Evolutionary conservation across 2,888 invertebrate species (phyloP).

Genomic region (Apamea monoglypha): DNA sequence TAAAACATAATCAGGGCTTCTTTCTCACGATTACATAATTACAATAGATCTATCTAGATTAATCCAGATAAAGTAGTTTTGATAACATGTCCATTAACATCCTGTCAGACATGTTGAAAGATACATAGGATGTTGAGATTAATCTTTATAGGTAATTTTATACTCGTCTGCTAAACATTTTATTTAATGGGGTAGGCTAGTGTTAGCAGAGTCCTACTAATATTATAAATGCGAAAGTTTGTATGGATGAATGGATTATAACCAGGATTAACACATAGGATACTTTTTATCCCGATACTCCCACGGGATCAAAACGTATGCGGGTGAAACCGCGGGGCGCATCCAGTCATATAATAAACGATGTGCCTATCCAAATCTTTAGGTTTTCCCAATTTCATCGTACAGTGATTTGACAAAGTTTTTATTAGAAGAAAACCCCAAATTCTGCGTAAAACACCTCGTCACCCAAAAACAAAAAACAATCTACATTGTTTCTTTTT

Average conservation of each 20-base stretch:
- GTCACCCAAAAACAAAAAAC: background rate
- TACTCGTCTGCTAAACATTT: too few relatives aligned
- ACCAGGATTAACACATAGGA: too few relatives aligned
- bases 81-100: background rate
- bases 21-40: background rate
- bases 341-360: background rate
- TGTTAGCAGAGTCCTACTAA: too few relatives aligned
- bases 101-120: background rate
- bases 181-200: background rate
- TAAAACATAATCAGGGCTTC: background rate
- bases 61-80: background rate
- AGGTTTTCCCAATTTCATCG: background rate
- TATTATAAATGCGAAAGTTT: too few relatives aligned
- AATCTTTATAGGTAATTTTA: background rate
- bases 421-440: background rate
- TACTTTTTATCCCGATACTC: too few relatives aligned
- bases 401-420: background rate
- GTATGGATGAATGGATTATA: too few relatives aligned
- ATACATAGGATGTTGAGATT: background rate
- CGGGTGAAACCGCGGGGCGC: too few relatives aligned
- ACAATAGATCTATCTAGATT: background rate
- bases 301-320: too few relatives aligned
- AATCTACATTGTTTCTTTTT: background rate
- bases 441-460: background rate
- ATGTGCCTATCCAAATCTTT: background rate